Conservation (phyloP, 35 echinoderm and acorn worm genomes). For the Strongylocentrotus purpuratus region DNA sequence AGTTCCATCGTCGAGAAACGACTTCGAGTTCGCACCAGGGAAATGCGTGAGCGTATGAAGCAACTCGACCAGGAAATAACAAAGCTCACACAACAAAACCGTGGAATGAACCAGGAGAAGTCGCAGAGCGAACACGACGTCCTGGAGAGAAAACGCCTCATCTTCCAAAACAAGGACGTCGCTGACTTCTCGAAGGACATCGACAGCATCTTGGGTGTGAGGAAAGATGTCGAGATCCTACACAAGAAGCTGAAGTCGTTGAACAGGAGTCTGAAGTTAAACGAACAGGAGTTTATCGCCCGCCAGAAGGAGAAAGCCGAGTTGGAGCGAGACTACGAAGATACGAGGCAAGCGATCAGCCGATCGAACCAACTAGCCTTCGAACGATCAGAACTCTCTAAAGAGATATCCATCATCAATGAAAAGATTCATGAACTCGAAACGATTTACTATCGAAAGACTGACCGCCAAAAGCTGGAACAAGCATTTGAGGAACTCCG, state of each 20-base stretch:
- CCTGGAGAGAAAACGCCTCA: conserved; percentile 73
- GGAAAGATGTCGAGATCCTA: conserved; percentile 88
- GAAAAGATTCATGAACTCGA: conserved; percentile 95
- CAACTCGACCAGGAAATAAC: conserved; percentile 77
- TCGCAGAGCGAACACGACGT: conserved; percentile 77
- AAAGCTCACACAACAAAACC: conserved; percentile 59
- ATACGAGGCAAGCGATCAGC: conserved; percentile 70
- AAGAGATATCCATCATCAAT: conserved; percentile 86
- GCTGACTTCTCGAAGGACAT: conserved; percentile 74
- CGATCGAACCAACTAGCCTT: conserved; percentile 89
- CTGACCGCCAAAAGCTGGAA: conserved; percentile 80
- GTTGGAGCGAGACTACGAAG: conserved; percentile 69
- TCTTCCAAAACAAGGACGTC: conserved; percentile 79
- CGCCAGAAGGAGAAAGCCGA: conserved; percentile 74
- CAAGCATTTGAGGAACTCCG: conserved; percentile 68
- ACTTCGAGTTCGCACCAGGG: conserved; percentile 80
- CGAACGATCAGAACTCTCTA: conserved; percentile 83
- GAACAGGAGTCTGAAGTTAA: conserved; percentile 78
- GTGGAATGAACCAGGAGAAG: conserved; percentile 68
- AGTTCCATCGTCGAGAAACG: conserved; percentile 90
- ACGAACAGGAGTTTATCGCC: conserved; percentile 70
- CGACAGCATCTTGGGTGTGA: conserved; percentile 78
- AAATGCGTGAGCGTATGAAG: conserved; percentile 79
- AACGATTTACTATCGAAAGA: conserved; percentile 86
- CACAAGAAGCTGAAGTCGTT: conserved; percentile 82